phyloP scores from a whole-genome alignment of 2,888 invertebrate species.

The Caenorhabditis sp. region DNA sequence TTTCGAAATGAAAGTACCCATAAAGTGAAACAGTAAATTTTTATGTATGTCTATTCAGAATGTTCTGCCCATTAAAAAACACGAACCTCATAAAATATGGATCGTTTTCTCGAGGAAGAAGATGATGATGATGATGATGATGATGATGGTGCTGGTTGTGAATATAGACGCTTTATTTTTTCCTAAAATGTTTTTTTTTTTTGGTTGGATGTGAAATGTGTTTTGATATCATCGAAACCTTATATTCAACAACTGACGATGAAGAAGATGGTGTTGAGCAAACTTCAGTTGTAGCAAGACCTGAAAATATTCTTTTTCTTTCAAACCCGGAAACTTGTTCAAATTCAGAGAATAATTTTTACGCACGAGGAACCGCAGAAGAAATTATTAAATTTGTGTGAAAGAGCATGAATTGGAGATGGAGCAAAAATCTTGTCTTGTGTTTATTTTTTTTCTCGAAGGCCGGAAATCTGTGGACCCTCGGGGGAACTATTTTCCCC shows the following conservation, averaged over 20 bases:
- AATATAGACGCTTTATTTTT: slow-evolving; percentile 18
- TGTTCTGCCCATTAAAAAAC: background rate
- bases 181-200: slow-evolving; percentile 8
- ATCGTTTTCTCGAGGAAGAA: slow-evolving; percentile 19
- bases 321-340: no score
- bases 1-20: no score
- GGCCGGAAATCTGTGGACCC: no score
- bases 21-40: no score
- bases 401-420: background rate
- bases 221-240: slow-evolving; percentile 20
- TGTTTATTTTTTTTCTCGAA: no score
- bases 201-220: background rate
- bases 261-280: slow-evolving; percentile 9
- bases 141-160: slow-evolving; percentile 10
- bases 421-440: background rate
- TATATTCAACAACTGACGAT: slow-evolving; percentile 11
- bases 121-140: slow-evolving; percentile 3
- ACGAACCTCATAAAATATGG: slow-evolving; percentile 38
- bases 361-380: no score
- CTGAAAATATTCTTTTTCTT: no score
- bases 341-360: no score
- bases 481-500: no score
- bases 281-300: background rate
- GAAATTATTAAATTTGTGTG: slow-evolving; percentile 34
- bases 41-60: background rate